phyloP scores from a whole-genome alignment of 2,113 vertebrate species.

The Sander lucioperca region DNA sequence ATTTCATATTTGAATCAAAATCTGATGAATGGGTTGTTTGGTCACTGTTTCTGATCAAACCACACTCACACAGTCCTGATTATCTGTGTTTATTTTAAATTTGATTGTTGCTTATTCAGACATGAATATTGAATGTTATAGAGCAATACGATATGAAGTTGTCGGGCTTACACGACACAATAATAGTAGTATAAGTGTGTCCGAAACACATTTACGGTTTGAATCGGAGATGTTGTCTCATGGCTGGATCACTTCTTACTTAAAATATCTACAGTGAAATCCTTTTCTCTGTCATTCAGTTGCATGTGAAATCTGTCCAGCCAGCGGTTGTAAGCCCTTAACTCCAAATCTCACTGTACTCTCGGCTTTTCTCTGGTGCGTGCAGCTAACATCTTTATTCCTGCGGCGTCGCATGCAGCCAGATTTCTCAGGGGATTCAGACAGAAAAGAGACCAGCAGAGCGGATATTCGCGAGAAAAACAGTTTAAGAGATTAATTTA shows the following conservation, averaged over 20 bases:
- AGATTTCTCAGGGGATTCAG: slow-evolving; percentile 66
- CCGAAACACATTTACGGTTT: not conserved
- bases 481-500: slow-evolving; percentile 62
- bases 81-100: not conserved
- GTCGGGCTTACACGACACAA: not conserved
- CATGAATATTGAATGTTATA: not conserved
- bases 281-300: slow-evolving; percentile 33
- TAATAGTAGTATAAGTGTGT: not conserved
- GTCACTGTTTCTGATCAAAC: not conserved
- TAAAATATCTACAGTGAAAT: slow-evolving; percentile 16
- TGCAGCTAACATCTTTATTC: slow-evolving; percentile 66
- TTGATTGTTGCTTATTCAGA: not conserved
- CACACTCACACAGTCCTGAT: not conserved
- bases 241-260: slow-evolving; percentile 1
- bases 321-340: slow-evolving; percentile 58
- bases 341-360: slow-evolving; percentile 61
- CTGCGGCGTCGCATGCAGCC: slow-evolving; percentile 40
- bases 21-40: not conserved
- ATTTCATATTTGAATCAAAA: no score
- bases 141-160: not conserved
- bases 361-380: slow-evolving; percentile 46
- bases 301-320: slow-evolving; percentile 48
- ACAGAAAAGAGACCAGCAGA: slow-evolving; percentile 63
- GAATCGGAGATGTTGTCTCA: not conserved
- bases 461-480: slow-evolving; percentile 66